phyloP scores from a whole-genome alignment of 1,140 invertebrate genomes.

The Conus ventricosus region DNA sequence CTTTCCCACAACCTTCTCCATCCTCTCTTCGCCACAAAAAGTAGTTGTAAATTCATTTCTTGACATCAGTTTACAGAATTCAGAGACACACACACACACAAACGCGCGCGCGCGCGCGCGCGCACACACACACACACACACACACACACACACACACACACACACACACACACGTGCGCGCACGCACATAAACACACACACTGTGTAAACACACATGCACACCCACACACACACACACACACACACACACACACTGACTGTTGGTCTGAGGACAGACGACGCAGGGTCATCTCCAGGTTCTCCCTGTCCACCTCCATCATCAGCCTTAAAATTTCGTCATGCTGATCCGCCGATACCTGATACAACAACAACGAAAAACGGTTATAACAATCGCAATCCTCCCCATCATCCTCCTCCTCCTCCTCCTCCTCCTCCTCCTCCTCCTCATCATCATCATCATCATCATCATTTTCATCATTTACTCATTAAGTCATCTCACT shows the following conservation, averaged over 20 bases:
- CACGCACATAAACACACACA: not conserved
- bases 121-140: too few relatives aligned
- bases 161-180: not conserved
- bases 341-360: slow-evolving; percentile 83
- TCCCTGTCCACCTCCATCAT: slow-evolving; percentile 79
- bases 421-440: not conserved
- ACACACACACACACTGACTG: slow-evolving; percentile 62
- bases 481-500: too few relatives aligned
- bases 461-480: not conserved
- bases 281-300: slow-evolving; percentile 82
- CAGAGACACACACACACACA: too few relatives aligned
- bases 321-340: slow-evolving; percentile 80
- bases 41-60: too few relatives aligned
- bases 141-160: not conserved
- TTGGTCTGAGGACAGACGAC: slow-evolving; percentile 75
- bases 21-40: too few relatives aligned
- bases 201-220: too few relatives aligned
- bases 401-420: not conserved
- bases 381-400: not conserved
- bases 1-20: too few relatives aligned
- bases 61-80: too few relatives aligned
- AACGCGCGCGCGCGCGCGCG: too few relatives aligned
- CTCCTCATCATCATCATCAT: not conserved
- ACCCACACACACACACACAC: not conserved
- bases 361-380: not conserved